These are phyloP conservation scores for Linurgus olivaceus DNA, from an alignment of 2,797 vertebrate species.

Conservation along the genomic window DNA sequence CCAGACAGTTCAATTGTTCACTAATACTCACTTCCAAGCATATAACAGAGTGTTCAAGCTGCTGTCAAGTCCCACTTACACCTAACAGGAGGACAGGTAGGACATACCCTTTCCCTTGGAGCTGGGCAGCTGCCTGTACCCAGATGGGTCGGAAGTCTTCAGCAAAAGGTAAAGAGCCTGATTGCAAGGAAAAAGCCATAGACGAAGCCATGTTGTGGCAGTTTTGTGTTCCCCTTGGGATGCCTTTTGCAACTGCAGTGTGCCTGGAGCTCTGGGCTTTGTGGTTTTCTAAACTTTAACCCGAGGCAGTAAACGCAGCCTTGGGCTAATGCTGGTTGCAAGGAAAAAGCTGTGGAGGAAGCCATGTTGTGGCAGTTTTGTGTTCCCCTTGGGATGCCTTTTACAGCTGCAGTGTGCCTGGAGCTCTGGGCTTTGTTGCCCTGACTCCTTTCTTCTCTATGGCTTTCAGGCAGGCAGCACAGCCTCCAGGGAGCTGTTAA, in stretches of 20 bases:
- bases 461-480: slow-evolving; percentile 10
- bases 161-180: slow-evolving; percentile 37
- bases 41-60: background rate
- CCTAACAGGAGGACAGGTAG: background rate
- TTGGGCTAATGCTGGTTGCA: too few relatives aligned
- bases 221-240: too few relatives aligned
- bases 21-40: background rate
- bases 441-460: background rate
- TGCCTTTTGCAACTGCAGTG: too few relatives aligned
- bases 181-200: too few relatives aligned
- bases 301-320: too few relatives aligned
- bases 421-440: background rate
- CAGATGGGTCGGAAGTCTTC: background rate
- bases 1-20: background rate
- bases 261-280: too few relatives aligned
- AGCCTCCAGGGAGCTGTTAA: background rate
- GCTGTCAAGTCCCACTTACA: background rate
- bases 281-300: too few relatives aligned
- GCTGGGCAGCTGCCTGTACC: slow-evolving; percentile 47
- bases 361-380: too few relatives aligned
- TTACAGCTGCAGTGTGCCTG: too few relatives aligned
- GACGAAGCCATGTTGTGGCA: too few relatives aligned
- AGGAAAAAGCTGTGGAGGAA: too few relatives aligned
- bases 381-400: too few relatives aligned
- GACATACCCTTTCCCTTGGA: slow-evolving; percentile 46